Evolutionary conservation across 2,888 invertebrate species (phyloP), one percentile per base, ranked within the genome.

Genomic region (Crematogaster levior): DNA sequence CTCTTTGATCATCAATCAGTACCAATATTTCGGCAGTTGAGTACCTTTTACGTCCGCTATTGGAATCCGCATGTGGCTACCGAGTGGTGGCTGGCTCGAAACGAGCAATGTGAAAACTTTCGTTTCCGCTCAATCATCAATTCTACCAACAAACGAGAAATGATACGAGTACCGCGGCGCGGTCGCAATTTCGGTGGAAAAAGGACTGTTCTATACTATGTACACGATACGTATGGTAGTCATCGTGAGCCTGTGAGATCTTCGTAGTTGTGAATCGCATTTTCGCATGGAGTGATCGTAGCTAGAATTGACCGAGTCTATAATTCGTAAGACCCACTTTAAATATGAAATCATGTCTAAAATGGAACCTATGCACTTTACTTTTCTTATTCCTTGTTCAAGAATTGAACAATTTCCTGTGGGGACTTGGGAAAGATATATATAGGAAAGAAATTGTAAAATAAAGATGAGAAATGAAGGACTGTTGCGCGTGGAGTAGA

Each of bases 61-160:
- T 77, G 77, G 68, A 68, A 77, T 77, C 40, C 70, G 77, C 70
- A 79, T 79, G 70, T 56, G 70, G 56, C 70, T 56, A 79, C 56
- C 77, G 70, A 43, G 43, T 40, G 30, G 30, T 15, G 61, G 82
- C 43, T 43, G 34, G 61, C 34, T 84, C 63, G 77, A 77, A 73
- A 75, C 81, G 58, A 63, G 24, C 63, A 79, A 56, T 48, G 79
- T 56, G 79, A 82, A 61, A 80, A 82, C 68, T 82, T 82, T 82
- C 68, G 82, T 77, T 82, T 65, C 66, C 77, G 58, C 56, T 58
- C 56, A 68, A 79, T 77, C 82, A 79, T 82, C 82, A 60, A 82
- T 82, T 77, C 43, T 77, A 12, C 56, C 66, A 65, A 75, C 75
- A 68, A 72, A 83, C 81, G 72, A 81, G 81, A 81, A 83, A 65